phyloP scores from a whole-genome alignment of 2,888 invertebrate genomes.

The Drosophila rubida region DNA sequence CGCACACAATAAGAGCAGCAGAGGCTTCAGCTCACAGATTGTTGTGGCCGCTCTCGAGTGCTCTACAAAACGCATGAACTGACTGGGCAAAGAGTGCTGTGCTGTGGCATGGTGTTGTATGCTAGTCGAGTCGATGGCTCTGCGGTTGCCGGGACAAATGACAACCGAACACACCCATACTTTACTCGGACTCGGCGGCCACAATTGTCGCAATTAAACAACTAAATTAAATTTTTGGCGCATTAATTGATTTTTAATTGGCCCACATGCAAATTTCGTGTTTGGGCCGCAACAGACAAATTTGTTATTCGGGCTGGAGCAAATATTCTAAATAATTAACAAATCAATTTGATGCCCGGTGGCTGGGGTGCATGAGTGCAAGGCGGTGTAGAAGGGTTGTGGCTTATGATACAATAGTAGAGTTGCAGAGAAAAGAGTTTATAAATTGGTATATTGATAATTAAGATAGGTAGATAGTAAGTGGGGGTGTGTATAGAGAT shows the following conservation, averaged over 20 bases:
- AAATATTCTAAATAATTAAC: conserved; percentile 63
- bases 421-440: conserved; percentile 10
- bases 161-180: conserved; percentile 14
- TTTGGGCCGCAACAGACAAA: not conserved
- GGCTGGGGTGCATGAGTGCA: conserved; percentile 55
- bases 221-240: conserved; percentile 66
- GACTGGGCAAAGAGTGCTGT: conserved; percentile 19
- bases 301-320: conserved; percentile 27
- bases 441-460: conserved; percentile 1
- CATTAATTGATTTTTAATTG: conserved; percentile 74
- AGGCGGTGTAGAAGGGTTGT: conserved; percentile 2
- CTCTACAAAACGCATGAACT: conserved; percentile 50
- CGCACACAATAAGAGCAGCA: conserved; percentile 49
- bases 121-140: not conserved
- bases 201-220: conserved; percentile 50
- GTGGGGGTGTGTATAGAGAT: conserved; percentile 22
- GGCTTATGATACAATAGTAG: conserved; percentile 17
- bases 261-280: conserved; percentile 48
- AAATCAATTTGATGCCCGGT: conserved; percentile 65
- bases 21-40: conserved; percentile 53
- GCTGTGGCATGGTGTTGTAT: conserved; percentile 8
- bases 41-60: conserved; percentile 64
- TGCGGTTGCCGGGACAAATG: not conserved
- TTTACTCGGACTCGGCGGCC: conserved; percentile 28
- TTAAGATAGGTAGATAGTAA: conserved; percentile 20